Percentiles rank a stretch among this genome's conserved stretches.
phyloP scores from a whole-genome alignment of 1,140 invertebrate species.

The Delia radicum region DNA sequence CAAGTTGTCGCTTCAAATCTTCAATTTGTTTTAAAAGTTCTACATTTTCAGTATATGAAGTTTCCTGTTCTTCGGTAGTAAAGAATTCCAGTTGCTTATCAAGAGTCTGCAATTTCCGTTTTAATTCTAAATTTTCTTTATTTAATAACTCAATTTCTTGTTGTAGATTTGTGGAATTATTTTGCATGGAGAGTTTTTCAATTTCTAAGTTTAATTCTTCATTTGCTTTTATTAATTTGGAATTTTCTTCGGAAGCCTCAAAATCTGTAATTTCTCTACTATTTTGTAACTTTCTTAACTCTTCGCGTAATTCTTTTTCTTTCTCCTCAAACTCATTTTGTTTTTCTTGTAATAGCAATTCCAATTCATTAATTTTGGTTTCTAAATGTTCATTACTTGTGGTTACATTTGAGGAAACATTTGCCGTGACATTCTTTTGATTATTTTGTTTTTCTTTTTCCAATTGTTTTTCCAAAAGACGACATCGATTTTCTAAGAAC shows the following conservation, averaged over 20 bases:
- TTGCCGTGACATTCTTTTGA: slow-evolving; percentile 40
- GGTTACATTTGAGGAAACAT: slow-evolving; percentile 55
- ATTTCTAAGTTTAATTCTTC: not conserved
- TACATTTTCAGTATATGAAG: not conserved
- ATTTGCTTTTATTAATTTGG: slow-evolving; percentile 7
- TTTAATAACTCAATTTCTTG: not conserved
- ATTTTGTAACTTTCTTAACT: not conserved
- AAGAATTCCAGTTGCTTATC: not conserved
- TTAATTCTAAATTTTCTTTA: not conserved
- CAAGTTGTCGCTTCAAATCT: not conserved
- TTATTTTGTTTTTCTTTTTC: slow-evolving; percentile 54
- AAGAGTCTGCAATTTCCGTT: not conserved
- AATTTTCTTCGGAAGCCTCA: not conserved
- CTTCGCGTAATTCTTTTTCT: not conserved
- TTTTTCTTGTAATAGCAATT: slow-evolving; percentile 81
- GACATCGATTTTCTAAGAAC: slow-evolving; percentile 45
- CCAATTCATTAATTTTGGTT: slow-evolving; percentile 66
- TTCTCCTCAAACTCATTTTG: slow-evolving; percentile 73
- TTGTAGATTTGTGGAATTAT: not conserved
- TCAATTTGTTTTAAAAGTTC: not conserved
- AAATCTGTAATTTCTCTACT: not conserved
- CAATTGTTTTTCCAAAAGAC: slow-evolving; percentile 44
- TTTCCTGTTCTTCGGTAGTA: not conserved
- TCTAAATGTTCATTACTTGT: slow-evolving; percentile 65
- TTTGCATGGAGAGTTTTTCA: not conserved